These are phyloP conservation scores for Eidolon dupreanum DNA, from an alignment of 2,797 vertebrate species.

Conservation along the genomic window DNA sequence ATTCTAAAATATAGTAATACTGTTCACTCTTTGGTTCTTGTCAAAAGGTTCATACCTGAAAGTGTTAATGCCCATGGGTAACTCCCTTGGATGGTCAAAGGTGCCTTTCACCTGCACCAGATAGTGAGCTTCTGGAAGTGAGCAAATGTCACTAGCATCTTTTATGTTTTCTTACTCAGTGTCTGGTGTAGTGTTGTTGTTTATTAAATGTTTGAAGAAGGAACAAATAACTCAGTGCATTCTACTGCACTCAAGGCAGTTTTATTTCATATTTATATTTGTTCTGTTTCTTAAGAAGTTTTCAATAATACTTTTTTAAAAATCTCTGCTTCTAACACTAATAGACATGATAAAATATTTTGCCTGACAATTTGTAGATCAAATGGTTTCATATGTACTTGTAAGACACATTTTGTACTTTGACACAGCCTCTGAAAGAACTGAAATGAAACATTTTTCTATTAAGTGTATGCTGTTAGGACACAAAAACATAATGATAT, in stretches of 20 bases:
- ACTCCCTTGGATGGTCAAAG: background rate
- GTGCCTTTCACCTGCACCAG: background rate
- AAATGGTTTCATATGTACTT: conserved; percentile 41
- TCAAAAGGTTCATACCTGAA: background rate
- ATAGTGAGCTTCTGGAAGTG: background rate
- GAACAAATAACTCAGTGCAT: background rate
- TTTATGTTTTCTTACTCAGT: background rate
- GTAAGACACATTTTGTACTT: conserved; percentile 40
- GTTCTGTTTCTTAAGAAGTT: background rate
- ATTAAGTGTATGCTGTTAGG: conserved; percentile 10
- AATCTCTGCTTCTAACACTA: background rate
- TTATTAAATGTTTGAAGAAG: background rate
- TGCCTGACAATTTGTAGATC: conserved; percentile 24
- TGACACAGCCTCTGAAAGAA: background rate
- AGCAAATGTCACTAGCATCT: background rate
- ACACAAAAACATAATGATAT: conserved; percentile 24
- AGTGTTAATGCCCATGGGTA: background rate
- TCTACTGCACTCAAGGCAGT: background rate
- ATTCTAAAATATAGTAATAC: background rate
- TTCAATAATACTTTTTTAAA: background rate
- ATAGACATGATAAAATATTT: background rate
- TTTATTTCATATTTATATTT: conserved; percentile 15
- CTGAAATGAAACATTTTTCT: conserved; percentile 36
- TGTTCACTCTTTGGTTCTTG: background rate
- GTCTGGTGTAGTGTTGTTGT: background rate